Evolutionary conservation across 1,140 invertebrate genomes (phyloP).

Genomic region (Leptinotarsa lineolata): DNA sequence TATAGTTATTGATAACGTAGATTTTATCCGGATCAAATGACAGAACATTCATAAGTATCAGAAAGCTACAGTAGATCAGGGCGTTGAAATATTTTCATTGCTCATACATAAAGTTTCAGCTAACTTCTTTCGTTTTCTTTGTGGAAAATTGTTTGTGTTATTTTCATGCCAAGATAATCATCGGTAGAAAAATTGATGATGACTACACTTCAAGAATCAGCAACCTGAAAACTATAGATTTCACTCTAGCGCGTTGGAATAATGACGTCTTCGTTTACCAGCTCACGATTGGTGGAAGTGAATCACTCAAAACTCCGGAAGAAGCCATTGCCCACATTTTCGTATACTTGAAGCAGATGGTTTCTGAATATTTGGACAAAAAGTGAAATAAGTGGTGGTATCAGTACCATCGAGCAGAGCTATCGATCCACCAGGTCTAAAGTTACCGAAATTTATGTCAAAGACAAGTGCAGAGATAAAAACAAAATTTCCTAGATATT

Average conservation of each 20-base stretch:
- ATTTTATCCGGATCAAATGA: no score
- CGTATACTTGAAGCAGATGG: constrained; percentile 21
- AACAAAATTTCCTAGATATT: constrained; percentile 43
- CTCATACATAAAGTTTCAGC: no score
- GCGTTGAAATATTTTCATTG: no score
- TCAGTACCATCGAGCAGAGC: constrained; percentile 33
- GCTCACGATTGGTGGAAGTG: background rate
- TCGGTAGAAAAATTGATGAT: constrained; percentile 23
- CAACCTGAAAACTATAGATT: background rate
- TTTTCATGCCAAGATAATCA: constrained; percentile 24
- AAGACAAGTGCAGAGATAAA: background rate
- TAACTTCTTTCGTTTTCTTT: no score
- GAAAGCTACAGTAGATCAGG: no score
- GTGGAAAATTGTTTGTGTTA: background rate
- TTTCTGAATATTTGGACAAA: constrained; percentile 18
- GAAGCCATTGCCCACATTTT: constrained; percentile 30
- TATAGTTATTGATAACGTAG: no score
- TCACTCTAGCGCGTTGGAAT: background rate
- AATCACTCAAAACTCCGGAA: constrained; percentile 21
- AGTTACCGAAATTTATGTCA: constrained; percentile 27
- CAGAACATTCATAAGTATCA: no score
- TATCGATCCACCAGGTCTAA: constrained; percentile 60
- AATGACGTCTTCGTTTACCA: background rate
- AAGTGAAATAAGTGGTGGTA: constrained; percentile 30
- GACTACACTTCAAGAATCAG: background rate